A percentile compares a stretch with the other conserved stretches of the same genome.
Evolutionary conservation across 2,888 invertebrate species (phyloP).

Genomic region (Dilophus febrilis): DNA sequence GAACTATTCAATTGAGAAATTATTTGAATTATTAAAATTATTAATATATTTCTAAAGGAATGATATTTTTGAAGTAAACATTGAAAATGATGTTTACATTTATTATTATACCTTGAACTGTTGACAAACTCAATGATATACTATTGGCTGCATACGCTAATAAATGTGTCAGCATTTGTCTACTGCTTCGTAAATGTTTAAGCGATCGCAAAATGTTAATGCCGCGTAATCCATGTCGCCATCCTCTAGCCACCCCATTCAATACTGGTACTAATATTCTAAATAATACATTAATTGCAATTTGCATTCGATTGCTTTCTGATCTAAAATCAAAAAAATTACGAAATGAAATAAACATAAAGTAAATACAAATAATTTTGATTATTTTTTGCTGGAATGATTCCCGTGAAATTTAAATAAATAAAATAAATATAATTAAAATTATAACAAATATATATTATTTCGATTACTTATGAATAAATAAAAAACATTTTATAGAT

Average conservation of each 20-base stretch:
- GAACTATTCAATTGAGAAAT: slow-evolving; percentile 7
- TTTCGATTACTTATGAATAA: no score
- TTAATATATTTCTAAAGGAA: not conserved
- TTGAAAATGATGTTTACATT: slow-evolving; percentile 6
- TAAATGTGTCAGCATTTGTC: slow-evolving; percentile 24
- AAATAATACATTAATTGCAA: slow-evolving; percentile 25
- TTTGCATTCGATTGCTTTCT: slow-evolving; percentile 18
- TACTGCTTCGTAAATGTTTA: slow-evolving; percentile 21
- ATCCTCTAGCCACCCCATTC: slow-evolving; percentile 24
- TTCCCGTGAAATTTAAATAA: no score
- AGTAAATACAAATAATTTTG: no score
- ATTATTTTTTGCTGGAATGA: no score
- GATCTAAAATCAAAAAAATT: no score
- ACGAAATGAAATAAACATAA: no score
- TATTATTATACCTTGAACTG: slow-evolving; percentile 29
- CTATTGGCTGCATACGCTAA: slow-evolving; percentile 28
- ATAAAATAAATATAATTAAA: no score
- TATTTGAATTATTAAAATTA: not conserved
- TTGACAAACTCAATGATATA: slow-evolving; percentile 25
- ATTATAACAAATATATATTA: no score
- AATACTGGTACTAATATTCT: slow-evolving; percentile 25
- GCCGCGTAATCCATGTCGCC: slow-evolving; percentile 25
- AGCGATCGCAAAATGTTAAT: slow-evolving; percentile 16
- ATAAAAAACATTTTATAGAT: no score
- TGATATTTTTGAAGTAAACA: not conserved